A percentile compares a stretch with the other conserved stretches of the same genome.
These are phyloP conservation scores for Porphyrio hochstetteri DNA, from an alignment of 2,113 vertebrate genomes.

Conservation along the genomic window DNA sequence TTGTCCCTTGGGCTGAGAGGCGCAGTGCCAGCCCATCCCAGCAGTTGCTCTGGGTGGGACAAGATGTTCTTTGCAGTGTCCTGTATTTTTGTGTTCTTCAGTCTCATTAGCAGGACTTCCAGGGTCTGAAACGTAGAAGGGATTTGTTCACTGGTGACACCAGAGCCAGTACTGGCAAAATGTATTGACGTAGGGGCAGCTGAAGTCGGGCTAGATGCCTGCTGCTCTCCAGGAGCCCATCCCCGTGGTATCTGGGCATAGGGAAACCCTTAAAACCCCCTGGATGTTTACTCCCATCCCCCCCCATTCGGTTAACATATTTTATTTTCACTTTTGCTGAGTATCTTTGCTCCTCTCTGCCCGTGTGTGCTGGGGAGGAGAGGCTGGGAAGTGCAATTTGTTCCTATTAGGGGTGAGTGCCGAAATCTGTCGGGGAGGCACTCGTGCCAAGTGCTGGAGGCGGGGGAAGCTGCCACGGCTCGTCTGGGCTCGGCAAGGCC, in stretches of 20 bases:
- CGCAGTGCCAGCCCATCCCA: background rate
- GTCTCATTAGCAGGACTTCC: background rate
- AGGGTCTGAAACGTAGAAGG: background rate
- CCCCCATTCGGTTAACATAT: background rate
- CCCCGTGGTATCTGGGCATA: background rate
- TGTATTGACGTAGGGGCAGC: rapidly evolving
- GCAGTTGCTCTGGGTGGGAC: background rate
- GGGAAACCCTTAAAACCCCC: background rate
- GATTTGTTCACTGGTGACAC: background rate
- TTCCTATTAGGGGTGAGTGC: background rate
- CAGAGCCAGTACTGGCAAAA: background rate
- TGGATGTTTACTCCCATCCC: background rate
- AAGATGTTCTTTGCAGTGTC: background rate
- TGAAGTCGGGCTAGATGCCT: background rate
- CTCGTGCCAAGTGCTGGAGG: background rate
- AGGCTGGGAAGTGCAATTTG: background rate
- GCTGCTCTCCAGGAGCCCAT: background rate
- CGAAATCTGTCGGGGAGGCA: background rate
- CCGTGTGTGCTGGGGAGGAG: background rate
- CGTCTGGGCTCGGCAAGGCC: background rate
- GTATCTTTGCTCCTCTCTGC: background rate
- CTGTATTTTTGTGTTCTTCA: background rate
- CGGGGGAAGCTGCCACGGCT: background rate
- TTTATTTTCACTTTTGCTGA: background rate
- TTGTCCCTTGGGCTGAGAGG: constrained; percentile 24